Evolutionary conservation across 2,113 vertebrate genomes (phyloP), one percentile per base, ranked within the genome.

Genomic region (Chinchilla lanigera): DNA sequence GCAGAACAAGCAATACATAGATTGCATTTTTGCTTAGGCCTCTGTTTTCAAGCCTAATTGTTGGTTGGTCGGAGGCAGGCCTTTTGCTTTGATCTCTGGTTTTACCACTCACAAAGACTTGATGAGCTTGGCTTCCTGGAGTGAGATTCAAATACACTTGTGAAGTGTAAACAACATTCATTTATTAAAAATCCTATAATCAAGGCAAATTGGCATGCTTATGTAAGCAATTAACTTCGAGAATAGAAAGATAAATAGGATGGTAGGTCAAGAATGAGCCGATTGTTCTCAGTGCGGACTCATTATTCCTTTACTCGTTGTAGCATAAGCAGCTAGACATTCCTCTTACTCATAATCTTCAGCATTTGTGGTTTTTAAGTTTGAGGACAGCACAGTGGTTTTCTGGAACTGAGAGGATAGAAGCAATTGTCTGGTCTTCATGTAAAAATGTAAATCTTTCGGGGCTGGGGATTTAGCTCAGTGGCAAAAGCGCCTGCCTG

Each of bases 181-280:
- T 97, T 97, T 98, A 98, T 97, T 97, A 97, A 97, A 96, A 97
- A 96, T 97, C 95, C 96, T 97, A 96, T 97, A 98, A 98, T 98
- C 97, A 98, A 96, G 97, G 96, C 96, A 98, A 97, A 98, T 98
- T 98, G 97, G 97, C 95, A 89, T 96, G 94, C 95, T 97, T 97
- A 98, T 97, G 91, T 95, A 97, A 96, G 95, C 96, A 97, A 98
- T 98, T 97, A 97, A 88, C 95, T 95, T 95, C 90, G 96, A 95
- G 92, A 97, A 94, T 96, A 97, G 97, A 97, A 97, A 95, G 93
- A 97, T 95, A 96, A 98, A 95, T 98, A 96, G 92, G 93, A 96
- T 95, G 85, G 52, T 60, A 96, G 93, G 96, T 97, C 94, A 96
- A 96, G 97, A 98, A 97, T 91, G 93, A 95, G 90, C 88, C 78